A percentile compares a stretch with the other conserved stretches of the same genome.
phyloP scores from a whole-genome alignment of 2,797 vertebrate species.

The Oophaga sylvatica region DNA sequence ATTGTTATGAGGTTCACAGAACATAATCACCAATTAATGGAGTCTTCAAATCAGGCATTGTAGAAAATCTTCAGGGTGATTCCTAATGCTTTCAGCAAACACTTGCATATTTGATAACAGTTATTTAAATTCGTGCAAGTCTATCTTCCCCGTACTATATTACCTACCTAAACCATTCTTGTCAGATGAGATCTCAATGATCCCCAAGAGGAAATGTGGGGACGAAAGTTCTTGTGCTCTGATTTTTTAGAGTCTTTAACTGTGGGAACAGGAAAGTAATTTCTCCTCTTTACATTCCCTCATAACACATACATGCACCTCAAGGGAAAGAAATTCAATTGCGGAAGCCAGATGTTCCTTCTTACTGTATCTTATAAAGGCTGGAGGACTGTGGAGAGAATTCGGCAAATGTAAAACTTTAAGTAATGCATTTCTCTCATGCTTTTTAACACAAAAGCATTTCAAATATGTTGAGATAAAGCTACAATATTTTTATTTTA shows the following conservation, averaged over 20 bases:
- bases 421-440: conserved; percentile 54
- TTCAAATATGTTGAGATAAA: conserved; percentile 45
- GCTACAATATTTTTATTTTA: not conserved
- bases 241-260: conserved; percentile 59
- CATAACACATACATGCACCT: conserved; percentile 59
- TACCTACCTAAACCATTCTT: conserved; percentile 58
- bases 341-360: conserved; percentile 58
- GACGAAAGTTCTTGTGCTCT: conserved; percentile 50
- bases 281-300: conserved; percentile 61
- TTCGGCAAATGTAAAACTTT: conserved; percentile 62
- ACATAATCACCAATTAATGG: conserved; percentile 73
- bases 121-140: conserved; percentile 56
- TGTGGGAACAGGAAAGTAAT: conserved; percentile 49
- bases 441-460: conserved; percentile 55
- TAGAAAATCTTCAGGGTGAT: conserved; percentile 64
- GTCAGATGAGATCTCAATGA: conserved; percentile 61
- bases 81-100: conserved; percentile 59
- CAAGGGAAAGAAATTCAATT: conserved; percentile 63
- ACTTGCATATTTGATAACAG: conserved; percentile 59
- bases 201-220: conserved; percentile 59
- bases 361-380: conserved; percentile 63
- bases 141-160: conserved; percentile 55
- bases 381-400: conserved; percentile 60
- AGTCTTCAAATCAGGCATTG: conserved; percentile 64
- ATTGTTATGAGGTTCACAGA: conserved; percentile 68